phyloP scores from a whole-genome alignment of 2,113 vertebrate species.

The Prionailurus bengalensis region DNA sequence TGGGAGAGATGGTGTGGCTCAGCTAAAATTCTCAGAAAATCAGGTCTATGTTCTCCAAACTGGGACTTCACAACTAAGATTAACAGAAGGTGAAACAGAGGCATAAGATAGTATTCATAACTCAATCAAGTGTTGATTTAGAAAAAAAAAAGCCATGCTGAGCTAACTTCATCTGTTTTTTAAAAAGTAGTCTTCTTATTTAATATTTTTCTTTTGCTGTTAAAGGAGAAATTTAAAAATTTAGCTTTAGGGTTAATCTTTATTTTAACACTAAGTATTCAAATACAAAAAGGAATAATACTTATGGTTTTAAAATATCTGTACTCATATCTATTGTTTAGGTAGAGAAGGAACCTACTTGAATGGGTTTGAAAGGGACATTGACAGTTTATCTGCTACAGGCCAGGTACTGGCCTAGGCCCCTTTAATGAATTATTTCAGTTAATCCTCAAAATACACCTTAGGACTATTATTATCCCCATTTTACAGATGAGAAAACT shows the following conservation, averaged over 20 bases:
- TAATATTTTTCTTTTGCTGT: not conserved
- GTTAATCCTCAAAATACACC: slow-evolving; percentile 3
- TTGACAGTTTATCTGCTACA: not conserved
- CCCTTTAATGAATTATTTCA: not conserved
- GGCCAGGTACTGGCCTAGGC: not conserved
- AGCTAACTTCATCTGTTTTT: not conserved
- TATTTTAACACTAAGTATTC: not conserved
- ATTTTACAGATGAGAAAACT: slow-evolving; percentile 51
- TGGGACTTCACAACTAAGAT: not conserved
- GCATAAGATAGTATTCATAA: not conserved
- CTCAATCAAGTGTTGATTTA: not conserved
- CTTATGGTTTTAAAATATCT: not conserved
- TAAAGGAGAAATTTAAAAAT: slow-evolving; percentile 19
- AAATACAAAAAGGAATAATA: slow-evolving; percentile 51
- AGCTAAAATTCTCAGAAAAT: not conserved
- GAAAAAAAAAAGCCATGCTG: not conserved
- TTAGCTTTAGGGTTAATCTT: not conserved
- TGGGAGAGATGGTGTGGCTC: not conserved
- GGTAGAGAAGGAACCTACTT: not conserved
- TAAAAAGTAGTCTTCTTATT: not conserved
- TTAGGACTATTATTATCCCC: not conserved
- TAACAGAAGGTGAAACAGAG: not conserved
- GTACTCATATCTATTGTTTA: not conserved
- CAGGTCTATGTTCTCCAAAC: not conserved
- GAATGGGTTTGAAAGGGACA: not conserved